A percentile compares a stretch with the other conserved stretches of the same genome.
Evolutionary conservation across 2,797 vertebrate species (phyloP).

Genomic region (Semotilus atromaculatus): DNA sequence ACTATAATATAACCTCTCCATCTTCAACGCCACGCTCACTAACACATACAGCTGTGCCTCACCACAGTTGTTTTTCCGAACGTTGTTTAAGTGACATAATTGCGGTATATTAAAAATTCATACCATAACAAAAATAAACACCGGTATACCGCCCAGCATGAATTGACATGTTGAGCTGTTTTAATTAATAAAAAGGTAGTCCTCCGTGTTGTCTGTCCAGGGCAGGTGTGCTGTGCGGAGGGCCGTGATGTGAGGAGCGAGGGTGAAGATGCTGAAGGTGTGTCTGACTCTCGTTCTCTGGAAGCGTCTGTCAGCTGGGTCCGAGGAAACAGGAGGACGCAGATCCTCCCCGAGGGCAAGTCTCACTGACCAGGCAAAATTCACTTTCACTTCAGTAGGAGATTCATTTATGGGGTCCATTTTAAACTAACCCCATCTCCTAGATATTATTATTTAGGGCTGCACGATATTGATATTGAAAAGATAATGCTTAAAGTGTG

Average conservation of each 20-base stretch:
- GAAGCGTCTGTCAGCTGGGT: constrained; percentile 63
- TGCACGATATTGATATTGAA: no score
- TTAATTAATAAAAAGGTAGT: no score
- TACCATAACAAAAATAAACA: no score
- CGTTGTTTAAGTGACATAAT: no score
- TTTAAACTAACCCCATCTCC: not conserved
- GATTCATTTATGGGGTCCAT: not conserved
- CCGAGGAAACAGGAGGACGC: constrained; percentile 65
- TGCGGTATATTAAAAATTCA: no score
- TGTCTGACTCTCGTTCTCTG: constrained; percentile 59
- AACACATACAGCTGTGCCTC: no score
- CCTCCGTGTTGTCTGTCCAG: constrained; percentile 41
- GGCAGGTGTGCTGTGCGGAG: constrained; percentile 63
- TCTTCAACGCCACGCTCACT: no score
- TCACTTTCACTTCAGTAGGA: not conserved
- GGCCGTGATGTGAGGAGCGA: constrained; percentile 60
- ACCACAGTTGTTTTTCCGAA: no score
- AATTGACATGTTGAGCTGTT: no score
- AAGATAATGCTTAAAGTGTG: no score
- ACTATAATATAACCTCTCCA: no score
- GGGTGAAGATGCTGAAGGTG: constrained; percentile 58
- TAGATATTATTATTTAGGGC: not conserved
- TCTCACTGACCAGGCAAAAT: not conserved
- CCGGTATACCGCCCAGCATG: no score
- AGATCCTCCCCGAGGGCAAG: constrained; percentile 69